These are phyloP conservation scores for Zaprionus nigranus DNA, from an alignment of 1,140 invertebrate species.

Conservation along the genomic window DNA sequence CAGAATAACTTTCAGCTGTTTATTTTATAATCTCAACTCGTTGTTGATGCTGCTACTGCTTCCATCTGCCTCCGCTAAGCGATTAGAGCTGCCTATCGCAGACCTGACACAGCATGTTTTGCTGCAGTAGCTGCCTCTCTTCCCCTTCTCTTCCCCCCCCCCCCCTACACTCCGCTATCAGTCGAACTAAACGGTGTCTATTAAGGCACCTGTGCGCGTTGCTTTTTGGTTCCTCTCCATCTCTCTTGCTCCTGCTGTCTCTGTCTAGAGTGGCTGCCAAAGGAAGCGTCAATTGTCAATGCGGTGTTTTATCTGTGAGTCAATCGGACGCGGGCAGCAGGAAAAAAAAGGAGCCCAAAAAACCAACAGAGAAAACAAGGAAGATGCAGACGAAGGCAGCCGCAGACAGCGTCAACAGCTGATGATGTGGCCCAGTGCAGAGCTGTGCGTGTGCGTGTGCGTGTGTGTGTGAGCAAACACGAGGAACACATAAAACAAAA, in stretches of 20 bases:
- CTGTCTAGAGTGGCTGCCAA: conserved; percentile 10
- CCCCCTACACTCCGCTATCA: conserved; percentile 16
- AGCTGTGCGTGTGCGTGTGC: conserved; percentile 1
- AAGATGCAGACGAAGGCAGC: conserved; percentile 14
- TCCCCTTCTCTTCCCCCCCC: not conserved
- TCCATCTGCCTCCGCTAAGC: not conserved
- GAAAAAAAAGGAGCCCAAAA: not conserved
- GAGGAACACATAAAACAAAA: conserved; percentile 40
- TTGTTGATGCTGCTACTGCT: not conserved
- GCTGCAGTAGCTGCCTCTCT: not conserved
- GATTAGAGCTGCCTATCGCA: conserved; percentile 3
- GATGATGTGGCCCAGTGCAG: conserved; percentile 15
- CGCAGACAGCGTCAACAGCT: conserved; percentile 37
- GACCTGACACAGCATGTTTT: not conserved
- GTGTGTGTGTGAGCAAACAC: conserved; percentile 36
- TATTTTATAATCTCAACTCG: not conserved
- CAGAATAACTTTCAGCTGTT: not conserved
- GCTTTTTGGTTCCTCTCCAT: conserved; percentile 6
- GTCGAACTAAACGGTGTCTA: conserved; percentile 34
- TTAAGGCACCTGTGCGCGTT: conserved; percentile 41
- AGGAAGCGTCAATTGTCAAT: conserved; percentile 57
- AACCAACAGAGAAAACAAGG: not conserved
- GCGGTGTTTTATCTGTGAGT: conserved; percentile 37
- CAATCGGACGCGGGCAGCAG: conserved; percentile 30
- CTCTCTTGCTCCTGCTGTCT: not conserved